phyloP scores from a whole-genome alignment of 64 coral and sea anemone species.

The Platygyra sinensis region DNA sequence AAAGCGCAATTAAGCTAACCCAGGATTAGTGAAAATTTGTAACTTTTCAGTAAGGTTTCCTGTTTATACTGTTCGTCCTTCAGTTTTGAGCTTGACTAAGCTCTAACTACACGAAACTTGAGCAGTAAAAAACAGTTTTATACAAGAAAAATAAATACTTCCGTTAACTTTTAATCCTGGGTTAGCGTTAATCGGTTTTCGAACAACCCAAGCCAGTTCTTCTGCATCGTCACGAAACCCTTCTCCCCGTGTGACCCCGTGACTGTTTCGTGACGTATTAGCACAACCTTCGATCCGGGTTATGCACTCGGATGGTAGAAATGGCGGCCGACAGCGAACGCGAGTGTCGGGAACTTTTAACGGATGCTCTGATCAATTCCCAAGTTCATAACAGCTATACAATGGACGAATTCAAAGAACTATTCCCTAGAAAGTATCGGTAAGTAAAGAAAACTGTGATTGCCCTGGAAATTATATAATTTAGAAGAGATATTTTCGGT shows the following conservation, averaged over 20 bases:
- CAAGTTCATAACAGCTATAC: slow-evolving; percentile 44
- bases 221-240: neutral
- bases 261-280: neutral
- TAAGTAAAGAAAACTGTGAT: neutral
- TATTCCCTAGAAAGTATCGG: slow-evolving; percentile 49
- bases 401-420: slow-evolving; percentile 44
- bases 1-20: too few relatives aligned
- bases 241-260: neutral
- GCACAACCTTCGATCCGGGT: too few relatives aligned
- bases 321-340: neutral
- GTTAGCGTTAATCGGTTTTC: too few relatives aligned
- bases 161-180: too few relatives aligned
- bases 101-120: too few relatives aligned
- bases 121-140: too few relatives aligned
- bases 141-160: too few relatives aligned
- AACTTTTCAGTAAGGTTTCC: too few relatives aligned
- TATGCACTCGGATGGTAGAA: neutral
- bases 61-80: too few relatives aligned
- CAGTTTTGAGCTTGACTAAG: too few relatives aligned
- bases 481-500: neutral
- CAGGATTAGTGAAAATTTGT: too few relatives aligned
- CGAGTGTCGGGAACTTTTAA: slow-evolving; percentile 7
- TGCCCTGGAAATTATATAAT: neutral
- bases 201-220: too few relatives aligned
- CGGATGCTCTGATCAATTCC: slow-evolving; percentile 16